phyloP scores from a whole-genome alignment of 2,888 invertebrate genomes.

The Spialia ferax region DNA sequence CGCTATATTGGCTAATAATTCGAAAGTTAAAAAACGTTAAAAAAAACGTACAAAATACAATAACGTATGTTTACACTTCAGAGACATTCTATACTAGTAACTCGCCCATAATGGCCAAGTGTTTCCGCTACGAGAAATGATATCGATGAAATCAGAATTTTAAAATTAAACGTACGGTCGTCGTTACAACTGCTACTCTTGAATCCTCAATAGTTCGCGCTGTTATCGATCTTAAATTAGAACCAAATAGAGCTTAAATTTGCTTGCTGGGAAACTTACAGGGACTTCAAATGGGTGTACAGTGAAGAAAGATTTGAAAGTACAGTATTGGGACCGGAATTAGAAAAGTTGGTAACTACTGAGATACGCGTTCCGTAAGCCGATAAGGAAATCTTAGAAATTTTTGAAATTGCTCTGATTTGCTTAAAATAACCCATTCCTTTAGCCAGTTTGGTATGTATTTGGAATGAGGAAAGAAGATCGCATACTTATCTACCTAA shows the following conservation, averaged over 20 bases:
- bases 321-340: constrained; percentile 53
- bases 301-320: constrained; percentile 57
- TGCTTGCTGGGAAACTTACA: background rate
- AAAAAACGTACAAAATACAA: background rate
- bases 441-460: background rate
- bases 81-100: constrained; percentile 63
- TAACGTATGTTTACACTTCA: constrained; percentile 45
- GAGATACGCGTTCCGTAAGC: constrained; percentile 43
- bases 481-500: no score
- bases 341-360: constrained; percentile 43
- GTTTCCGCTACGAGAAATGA: constrained; percentile 68
- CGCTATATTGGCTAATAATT: no score
- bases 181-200: constrained; percentile 27
- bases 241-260: constrained; percentile 32
- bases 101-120: constrained; percentile 63
- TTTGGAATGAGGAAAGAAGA: background rate
- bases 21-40: no score
- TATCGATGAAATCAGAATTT: constrained; percentile 61
- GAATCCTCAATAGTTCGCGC: background rate
- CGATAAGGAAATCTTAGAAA: constrained; percentile 21
- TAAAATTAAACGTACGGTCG: constrained; percentile 56
- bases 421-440: background rate
- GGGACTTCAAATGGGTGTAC: constrained; percentile 21
- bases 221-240: constrained; percentile 1
- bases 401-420: constrained; percentile 27